Evolutionary conservation across 2,797 vertebrate genomes (phyloP), one percentile per base, ranked within the genome.

Genomic region (Megaceryle alcyon): DNA sequence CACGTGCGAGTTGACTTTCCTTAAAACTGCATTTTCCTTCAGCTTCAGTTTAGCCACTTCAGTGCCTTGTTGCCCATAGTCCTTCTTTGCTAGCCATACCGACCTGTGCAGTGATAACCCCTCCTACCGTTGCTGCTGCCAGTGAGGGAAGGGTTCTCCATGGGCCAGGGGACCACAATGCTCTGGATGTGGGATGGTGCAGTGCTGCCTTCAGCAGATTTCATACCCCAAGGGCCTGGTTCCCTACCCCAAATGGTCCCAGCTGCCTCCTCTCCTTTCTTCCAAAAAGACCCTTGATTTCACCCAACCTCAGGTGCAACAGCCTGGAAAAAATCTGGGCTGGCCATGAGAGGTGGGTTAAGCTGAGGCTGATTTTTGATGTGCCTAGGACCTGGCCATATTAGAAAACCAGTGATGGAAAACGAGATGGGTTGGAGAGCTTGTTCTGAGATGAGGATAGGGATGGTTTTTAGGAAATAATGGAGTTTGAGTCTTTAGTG

Each of bases 81-180:
- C 12, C 39, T 28, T 60, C 10, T 43, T 22, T 12, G 37, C 43
- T 16, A 20, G 19, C 22, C 10, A 3, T 8, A 29, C 46, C 0
- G 3, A 23, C 29, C 31, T 1, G 0, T 20, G 73, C 51, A 59
- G 29, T 2, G 2, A 11, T 16, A 16, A 22, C 16, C 3, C 16
- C 60, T 46, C 2, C 0, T 39, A 44, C 72, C 5, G 4, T 14
- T 1, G 6, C 63, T 14, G 16, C 61, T 48, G 37, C 28, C n/a
- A 12, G 65, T 5, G 3, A 56, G 54, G 21, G 12, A 4, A 5
- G 35, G 41, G 75, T 13, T 63, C 31, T 33, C 13, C 26, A 2
- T 6, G n/a, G 56, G 63, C 20, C 35, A 7, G 10, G 41, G 68
- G 21, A 66, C 18, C 1, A 0, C 4, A 10, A 2, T 18, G 14